A percentile compares a stretch with the other conserved stretches of the same genome.
Evolutionary conservation across 1,140 invertebrate genomes (phyloP).

Genomic region (Lethrus apterus): DNA sequence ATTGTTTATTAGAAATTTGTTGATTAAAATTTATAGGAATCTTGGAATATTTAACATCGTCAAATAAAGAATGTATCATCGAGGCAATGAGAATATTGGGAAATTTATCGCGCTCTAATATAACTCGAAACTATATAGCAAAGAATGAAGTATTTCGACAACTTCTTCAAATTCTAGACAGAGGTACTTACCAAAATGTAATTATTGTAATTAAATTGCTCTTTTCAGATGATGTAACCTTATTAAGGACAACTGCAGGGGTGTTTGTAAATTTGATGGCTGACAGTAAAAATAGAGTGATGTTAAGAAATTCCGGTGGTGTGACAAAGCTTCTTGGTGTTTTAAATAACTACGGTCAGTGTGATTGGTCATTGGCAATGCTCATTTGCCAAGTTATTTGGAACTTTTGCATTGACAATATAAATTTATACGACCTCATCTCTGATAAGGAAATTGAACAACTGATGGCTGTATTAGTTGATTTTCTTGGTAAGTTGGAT

Average conservation of each 20-base stretch:
- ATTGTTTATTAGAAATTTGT: neutral
- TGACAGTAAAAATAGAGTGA: conserved; percentile 49
- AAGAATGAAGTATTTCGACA: conserved; percentile 41
- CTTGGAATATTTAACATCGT: conserved; percentile 31
- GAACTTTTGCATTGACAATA: conserved; percentile 60
- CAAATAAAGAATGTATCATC: conserved; percentile 50
- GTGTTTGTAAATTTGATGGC: conserved; percentile 65
- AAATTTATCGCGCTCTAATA: conserved; percentile 56
- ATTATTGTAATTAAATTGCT: conserved; percentile 6
- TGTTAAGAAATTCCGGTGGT: conserved; percentile 43
- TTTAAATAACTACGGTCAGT: conserved; percentile 47
- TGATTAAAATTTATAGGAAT: conserved; percentile 26
- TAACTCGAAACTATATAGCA: conserved; percentile 49
- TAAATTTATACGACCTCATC: conserved; percentile 43
- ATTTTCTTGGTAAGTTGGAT: conserved; percentile 47
- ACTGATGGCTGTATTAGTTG: conserved; percentile 48
- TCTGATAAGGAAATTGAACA: conserved; percentile 48
- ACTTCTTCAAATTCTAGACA: conserved; percentile 29
- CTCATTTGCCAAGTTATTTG: conserved; percentile 60
- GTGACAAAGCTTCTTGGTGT: conserved; percentile 48
- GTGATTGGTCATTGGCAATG: conserved; percentile 54
- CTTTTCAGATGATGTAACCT: conserved; percentile 47
- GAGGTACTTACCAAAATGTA: conserved; percentile 21
- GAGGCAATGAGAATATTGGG: conserved; percentile 59
- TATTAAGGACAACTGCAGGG: conserved; percentile 55